phyloP scores from a whole-genome alignment of 2,888 invertebrate genomes.

The Euzophera pinguis region DNA sequence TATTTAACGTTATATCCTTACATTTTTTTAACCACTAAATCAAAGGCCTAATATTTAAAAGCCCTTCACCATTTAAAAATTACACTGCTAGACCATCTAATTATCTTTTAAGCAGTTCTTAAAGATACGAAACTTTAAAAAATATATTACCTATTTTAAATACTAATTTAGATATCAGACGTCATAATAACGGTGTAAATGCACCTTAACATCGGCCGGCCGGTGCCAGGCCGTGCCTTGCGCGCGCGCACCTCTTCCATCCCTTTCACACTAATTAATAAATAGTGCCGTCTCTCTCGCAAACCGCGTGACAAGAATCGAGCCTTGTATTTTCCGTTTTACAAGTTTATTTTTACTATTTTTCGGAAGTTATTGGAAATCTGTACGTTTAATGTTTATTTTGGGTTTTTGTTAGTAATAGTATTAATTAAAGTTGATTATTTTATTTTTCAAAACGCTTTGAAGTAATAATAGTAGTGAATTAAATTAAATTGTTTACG shows the following conservation, averaged over 20 bases:
- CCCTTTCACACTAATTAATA: constrained; percentile 21
- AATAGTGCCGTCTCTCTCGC: constrained; percentile 18
- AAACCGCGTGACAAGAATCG: constrained; percentile 30
- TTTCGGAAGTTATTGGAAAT: background rate
- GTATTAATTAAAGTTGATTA: background rate
- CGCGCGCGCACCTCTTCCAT: constrained; percentile 36
- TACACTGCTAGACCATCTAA: no score
- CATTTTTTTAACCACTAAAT: no score
- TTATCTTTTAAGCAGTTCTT: no score
- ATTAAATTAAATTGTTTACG: no score
- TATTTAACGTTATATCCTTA: no score
- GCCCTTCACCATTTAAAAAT: no score
- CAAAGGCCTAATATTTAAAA: no score
- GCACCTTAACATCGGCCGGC: constrained; percentile 13
- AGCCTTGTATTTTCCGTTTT: constrained; percentile 32
- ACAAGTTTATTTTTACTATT: background rate
- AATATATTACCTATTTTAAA: background rate
- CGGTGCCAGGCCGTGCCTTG: constrained; percentile 55
- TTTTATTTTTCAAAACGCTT: no score
- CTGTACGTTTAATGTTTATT: background rate
- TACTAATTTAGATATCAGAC: background rate
- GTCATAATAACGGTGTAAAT: constrained; percentile 9
- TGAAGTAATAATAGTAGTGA: no score
- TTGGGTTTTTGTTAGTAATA: background rate
- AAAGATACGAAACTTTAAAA: background rate